A percentile compares a stretch with the other conserved stretches of the same genome.
phyloP scores from a whole-genome alignment of 2,888 invertebrate genomes.

The Acleris sparsana region DNA sequence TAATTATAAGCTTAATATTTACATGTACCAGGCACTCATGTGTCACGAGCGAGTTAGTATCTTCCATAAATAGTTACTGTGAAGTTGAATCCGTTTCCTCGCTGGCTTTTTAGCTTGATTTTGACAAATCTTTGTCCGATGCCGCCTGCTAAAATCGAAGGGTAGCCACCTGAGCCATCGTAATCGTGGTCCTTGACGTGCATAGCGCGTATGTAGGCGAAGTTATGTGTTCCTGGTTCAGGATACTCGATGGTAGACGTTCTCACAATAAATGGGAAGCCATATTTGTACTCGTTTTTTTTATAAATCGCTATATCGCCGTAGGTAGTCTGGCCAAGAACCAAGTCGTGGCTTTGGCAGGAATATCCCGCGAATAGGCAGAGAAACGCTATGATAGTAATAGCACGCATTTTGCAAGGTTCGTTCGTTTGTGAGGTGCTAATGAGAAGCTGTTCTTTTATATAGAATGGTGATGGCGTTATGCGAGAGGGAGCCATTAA shows the following conservation, averaged over 20 bases:
- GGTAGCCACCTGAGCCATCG: slow-evolving; percentile 69
- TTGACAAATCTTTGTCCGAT: slow-evolving; percentile 71
- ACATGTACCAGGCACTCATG: slow-evolving; percentile 44
- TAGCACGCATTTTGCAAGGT: slow-evolving; percentile 59
- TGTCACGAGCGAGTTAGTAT: slow-evolving; percentile 48
- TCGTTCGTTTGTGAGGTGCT: slow-evolving; percentile 68
- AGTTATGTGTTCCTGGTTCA: slow-evolving; percentile 62
- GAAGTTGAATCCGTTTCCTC: slow-evolving; percentile 69
- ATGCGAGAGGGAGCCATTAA: slow-evolving; percentile 48
- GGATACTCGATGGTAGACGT: slow-evolving; percentile 67
- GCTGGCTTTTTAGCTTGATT: slow-evolving; percentile 73
- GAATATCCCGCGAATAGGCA: slow-evolving; percentile 54
- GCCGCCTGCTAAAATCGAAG: slow-evolving; percentile 68
- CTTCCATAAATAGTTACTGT: slow-evolving; percentile 73
- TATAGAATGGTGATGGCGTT: slow-evolving; percentile 55
- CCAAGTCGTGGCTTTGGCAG: slow-evolving; percentile 69
- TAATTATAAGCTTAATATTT: slow-evolving; percentile 5
- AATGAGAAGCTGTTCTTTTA: slow-evolving; percentile 62
- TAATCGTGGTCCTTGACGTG: slow-evolving; percentile 63
- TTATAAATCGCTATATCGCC: slow-evolving; percentile 69
- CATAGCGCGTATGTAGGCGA: slow-evolving; percentile 66
- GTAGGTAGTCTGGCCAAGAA: slow-evolving; percentile 61
- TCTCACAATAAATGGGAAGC: slow-evolving; percentile 66
- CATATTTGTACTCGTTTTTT: slow-evolving; percentile 66
- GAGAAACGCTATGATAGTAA: slow-evolving; percentile 51